Evolutionary conservation across 2,888 invertebrate species (phyloP).

Genomic region (Adineta ricciae): DNA sequence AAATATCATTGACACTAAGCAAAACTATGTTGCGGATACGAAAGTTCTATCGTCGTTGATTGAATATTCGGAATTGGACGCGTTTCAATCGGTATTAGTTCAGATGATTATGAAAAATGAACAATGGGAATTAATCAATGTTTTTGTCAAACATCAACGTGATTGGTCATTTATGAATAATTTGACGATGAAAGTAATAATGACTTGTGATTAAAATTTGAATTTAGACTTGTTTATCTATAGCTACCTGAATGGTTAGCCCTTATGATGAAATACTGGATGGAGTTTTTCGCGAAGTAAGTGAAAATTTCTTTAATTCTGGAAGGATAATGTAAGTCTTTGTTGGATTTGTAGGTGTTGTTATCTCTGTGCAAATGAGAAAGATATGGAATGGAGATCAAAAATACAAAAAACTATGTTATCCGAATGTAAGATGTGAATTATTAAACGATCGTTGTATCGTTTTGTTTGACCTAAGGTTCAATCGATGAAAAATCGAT

Average conservation of each 20-base stretch:
- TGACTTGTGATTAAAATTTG: background rate
- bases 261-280: background rate
- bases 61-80: background rate
- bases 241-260: background rate
- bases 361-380: background rate
- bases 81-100: background rate
- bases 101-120: background rate
- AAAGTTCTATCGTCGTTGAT: background rate
- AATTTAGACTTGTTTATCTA: background rate
- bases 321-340: no score
- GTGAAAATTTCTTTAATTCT: no score
- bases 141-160: background rate
- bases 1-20: background rate
- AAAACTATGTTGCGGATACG: background rate
- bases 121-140: background rate
- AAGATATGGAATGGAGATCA: background rate
- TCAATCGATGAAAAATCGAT: background rate
- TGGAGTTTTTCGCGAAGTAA: background rate
- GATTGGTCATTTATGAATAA: background rate
- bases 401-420: background rate
- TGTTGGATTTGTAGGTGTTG: background rate
- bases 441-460: no score
- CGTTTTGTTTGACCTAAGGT: background rate
- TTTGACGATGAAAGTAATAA: background rate
- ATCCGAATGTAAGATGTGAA: background rate